Percentiles rank a stretch among this genome's conserved stretches.
These are phyloP conservation scores for Apantesis nais DNA, from an alignment of 2,888 invertebrate genomes.

Conservation along the genomic window DNA sequence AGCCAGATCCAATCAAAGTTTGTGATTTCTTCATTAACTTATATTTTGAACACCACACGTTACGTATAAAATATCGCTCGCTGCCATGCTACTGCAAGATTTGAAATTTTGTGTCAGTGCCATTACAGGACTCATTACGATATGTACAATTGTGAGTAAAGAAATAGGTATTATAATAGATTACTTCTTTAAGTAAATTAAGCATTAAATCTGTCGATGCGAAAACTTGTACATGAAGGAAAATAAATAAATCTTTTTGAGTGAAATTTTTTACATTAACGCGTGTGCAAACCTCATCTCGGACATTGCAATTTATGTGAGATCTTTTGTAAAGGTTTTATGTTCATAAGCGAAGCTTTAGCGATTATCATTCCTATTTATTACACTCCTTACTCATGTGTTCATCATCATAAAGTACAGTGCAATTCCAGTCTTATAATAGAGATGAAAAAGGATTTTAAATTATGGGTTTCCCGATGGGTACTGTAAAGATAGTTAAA, in stretches of 20 bases:
- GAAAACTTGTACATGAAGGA: too few species aligned
- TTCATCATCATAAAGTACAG: neutral
- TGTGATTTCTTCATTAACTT: too few species aligned
- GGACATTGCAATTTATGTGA: constrained; percentile 63
- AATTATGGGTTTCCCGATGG: neutral
- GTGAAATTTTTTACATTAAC: constrained; percentile 27
- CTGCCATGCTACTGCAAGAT: too few species aligned
- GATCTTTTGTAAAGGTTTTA: constrained; percentile 51
- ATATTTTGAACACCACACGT: too few species aligned
- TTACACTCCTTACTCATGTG: constrained; percentile 15
- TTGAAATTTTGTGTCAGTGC: neutral
- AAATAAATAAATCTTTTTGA: neutral
- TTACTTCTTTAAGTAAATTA: too few species aligned
- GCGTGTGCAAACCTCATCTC: constrained; percentile 43
- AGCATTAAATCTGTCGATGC: too few species aligned
- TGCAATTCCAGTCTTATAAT: neutral
- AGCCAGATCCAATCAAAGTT: neutral
- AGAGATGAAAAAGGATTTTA: neutral
- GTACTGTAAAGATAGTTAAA: neutral
- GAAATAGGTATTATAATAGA: too few species aligned
- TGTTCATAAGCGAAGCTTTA: constrained; percentile 41
- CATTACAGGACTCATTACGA: too few species aligned
- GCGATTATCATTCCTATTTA: constrained; percentile 29
- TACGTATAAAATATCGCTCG: too few species aligned
- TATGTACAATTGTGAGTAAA: too few species aligned